These are phyloP conservation scores for Hypsopygia costalis DNA, from an alignment of 2,888 invertebrate genomes.

Conservation along the genomic window DNA sequence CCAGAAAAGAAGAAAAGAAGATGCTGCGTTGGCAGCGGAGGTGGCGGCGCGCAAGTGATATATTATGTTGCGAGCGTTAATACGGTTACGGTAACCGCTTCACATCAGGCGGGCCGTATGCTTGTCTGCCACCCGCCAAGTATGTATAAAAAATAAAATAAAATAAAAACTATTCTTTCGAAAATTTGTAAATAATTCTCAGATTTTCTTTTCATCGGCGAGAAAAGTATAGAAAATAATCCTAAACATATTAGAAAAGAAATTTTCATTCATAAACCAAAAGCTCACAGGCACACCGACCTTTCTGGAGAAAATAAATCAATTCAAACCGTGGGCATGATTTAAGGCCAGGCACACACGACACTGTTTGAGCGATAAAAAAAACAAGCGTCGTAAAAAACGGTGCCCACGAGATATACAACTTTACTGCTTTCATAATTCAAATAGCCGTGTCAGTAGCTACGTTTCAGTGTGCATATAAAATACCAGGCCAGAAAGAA, in stretches of 20 bases:
- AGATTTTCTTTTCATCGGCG: too few species aligned
- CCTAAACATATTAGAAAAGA: background rate
- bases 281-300: constrained; percentile 15
- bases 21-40: too few species aligned
- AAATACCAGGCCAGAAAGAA: constrained; percentile 38
- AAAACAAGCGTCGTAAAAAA: constrained; percentile 64
- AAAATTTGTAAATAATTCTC: too few species aligned
- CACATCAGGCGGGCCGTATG: too few species aligned
- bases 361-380: constrained; percentile 51
- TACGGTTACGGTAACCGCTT: too few species aligned
- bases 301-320: constrained; percentile 36
- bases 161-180: too few species aligned
- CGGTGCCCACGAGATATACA: constrained; percentile 61
- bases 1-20: too few species aligned
- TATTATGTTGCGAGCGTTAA: too few species aligned
- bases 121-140: too few species aligned
- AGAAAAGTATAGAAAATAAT: too few species aligned
- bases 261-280: constrained; percentile 18
- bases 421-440: constrained; percentile 72
- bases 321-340: constrained; percentile 47
- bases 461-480: constrained; percentile 37
- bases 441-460: constrained; percentile 63
- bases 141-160: too few species aligned
- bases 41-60: too few species aligned
- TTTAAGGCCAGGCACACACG: constrained; percentile 56